Percentiles rank a stretch among this genome's conserved stretches.
These are phyloP conservation scores for Holotrichia oblita DNA, from an alignment of 1,140 invertebrate species.

Conservation along the genomic window DNA sequence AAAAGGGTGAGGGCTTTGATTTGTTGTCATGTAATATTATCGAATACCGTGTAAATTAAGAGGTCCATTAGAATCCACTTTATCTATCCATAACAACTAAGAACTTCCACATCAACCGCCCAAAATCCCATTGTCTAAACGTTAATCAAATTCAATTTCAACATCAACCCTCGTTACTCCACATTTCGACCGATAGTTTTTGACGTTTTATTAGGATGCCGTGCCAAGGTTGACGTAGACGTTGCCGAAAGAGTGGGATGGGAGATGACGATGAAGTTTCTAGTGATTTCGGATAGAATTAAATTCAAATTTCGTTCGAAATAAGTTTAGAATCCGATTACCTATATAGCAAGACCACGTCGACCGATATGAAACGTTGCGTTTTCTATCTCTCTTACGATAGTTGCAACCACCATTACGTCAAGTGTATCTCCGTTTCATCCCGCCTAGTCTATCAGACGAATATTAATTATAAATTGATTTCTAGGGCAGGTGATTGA, in stretches of 20 bases:
- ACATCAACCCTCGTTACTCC: background rate
- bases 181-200: background rate
- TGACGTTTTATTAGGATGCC: background rate
- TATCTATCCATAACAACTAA: background rate
- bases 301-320: slow-evolving; percentile 6
- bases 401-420: too few species aligned
- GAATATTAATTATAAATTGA: background rate
- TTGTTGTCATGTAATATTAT: too few species aligned
- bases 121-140: background rate
- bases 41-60: too few species aligned
- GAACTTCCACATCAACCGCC: background rate
- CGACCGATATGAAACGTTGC: background rate
- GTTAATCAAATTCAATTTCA: background rate
- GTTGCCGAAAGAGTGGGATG: background rate
- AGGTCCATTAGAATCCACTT: background rate
- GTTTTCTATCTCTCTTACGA: too few species aligned
- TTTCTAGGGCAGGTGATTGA: background rate
- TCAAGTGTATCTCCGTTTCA: background rate
- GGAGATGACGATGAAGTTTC: slow-evolving; percentile 4
- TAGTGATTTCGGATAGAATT: slow-evolving; percentile 1
- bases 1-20: too few species aligned
- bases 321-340: slow-evolving; percentile 12
- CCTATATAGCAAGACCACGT: background rate
- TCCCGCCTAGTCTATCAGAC: background rate
- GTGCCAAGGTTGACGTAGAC: background rate